Percentiles rank a stretch among this genome's conserved stretches.
Evolutionary conservation across 2,113 vertebrate species (phyloP).

Genomic region (Colistium nudipinnis): DNA sequence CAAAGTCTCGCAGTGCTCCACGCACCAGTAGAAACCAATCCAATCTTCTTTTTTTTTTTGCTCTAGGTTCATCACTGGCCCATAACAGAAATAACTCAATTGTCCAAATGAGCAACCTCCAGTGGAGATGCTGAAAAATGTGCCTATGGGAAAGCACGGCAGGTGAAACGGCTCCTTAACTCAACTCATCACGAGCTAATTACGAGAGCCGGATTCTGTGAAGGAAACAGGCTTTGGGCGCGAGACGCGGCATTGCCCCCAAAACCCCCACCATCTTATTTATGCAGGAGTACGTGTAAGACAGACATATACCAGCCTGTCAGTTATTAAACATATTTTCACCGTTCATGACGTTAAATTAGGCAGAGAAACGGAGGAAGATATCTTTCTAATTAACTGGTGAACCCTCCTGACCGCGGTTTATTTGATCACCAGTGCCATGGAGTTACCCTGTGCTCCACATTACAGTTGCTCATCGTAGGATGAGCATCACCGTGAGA

Average conservation of each 20-base stretch:
- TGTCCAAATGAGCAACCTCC: slow-evolving; percentile 25
- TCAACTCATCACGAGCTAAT: slow-evolving; percentile 66
- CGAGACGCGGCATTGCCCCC: slow-evolving; percentile 56
- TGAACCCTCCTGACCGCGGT: slow-evolving; percentile 47
- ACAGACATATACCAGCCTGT: slow-evolving; percentile 47
- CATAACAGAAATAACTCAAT: slow-evolving; percentile 40
- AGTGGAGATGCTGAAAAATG: slow-evolving; percentile 30
- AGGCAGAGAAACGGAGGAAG: slow-evolving; percentile 47
- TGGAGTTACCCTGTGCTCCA: slow-evolving; percentile 12
- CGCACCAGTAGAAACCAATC: not conserved
- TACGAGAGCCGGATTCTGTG: slow-evolving; percentile 47
- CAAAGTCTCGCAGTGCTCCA: slow-evolving; percentile 20
- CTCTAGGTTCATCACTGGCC: slow-evolving; percentile 13
- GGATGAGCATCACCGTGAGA: not conserved
- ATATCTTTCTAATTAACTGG: slow-evolving; percentile 56
- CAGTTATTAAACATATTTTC: slow-evolving; percentile 45
- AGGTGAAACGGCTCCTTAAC: slow-evolving; percentile 38
- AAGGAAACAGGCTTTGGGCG: slow-evolving; percentile 53
- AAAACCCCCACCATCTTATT: slow-evolving; percentile 36
- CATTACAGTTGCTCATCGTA: slow-evolving; percentile 15
- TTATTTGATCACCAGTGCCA: slow-evolving; percentile 37
- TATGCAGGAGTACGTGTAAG: slow-evolving; percentile 24
- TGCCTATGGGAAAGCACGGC: slow-evolving; percentile 28
- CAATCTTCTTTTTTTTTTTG: slow-evolving; percentile 4
- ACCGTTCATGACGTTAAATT: slow-evolving; percentile 63